Evolutionary conservation across 2,888 invertebrate species (phyloP), one percentile per base, ranked within the genome.

Genomic region (Drosophila leonis): DNA sequence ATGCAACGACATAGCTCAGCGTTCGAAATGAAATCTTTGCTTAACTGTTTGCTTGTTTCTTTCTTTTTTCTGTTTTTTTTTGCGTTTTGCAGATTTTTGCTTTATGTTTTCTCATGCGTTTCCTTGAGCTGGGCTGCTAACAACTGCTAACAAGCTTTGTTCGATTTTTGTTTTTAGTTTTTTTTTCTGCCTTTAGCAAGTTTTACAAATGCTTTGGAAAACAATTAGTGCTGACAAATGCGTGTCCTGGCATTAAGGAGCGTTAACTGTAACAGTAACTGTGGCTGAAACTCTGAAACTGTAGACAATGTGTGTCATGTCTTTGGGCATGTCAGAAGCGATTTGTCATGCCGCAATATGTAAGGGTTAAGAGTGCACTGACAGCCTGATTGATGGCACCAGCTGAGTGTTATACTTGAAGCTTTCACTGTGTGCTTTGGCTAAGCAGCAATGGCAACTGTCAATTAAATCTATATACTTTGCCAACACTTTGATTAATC

Each of bases 151-250:
- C 78, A 65, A 54, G 75, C 62, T 60, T 61, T 59, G 54, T 51
- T 33, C 13, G 4, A n/a, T 39, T n/a, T 37, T 54, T 37, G 9
- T 33, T 52, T 48, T 31, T 55, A n/a, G 41, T 10, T 8, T 8
- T 27, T 46, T 39, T 48, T 46, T 42, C 13, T 48, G 48, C 33
- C 29, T 37, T 46, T 12, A 44, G 67, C 31, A 65, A 66, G 56
- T 66, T 65, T 66, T 59, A 65, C 46, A 72, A 82, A 72, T 75
- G 75, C 60, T 68, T 75, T 74, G 69, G 72, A 83, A 84, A 84
- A 89, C 83, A 84, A 84, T 84, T 84, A 84, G 83, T 71, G 67
- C 65, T 74, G 80, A 85, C 69, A 85, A 85, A 82, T 82, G 83
- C 62, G 67, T 64, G 56, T 61, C 54, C 56, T 63, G 49, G 51